Evolutionary conservation across 2,113 vertebrate species (phyloP), one percentile per base, ranked within the genome.

Genomic region (Elachura formosa): DNA sequence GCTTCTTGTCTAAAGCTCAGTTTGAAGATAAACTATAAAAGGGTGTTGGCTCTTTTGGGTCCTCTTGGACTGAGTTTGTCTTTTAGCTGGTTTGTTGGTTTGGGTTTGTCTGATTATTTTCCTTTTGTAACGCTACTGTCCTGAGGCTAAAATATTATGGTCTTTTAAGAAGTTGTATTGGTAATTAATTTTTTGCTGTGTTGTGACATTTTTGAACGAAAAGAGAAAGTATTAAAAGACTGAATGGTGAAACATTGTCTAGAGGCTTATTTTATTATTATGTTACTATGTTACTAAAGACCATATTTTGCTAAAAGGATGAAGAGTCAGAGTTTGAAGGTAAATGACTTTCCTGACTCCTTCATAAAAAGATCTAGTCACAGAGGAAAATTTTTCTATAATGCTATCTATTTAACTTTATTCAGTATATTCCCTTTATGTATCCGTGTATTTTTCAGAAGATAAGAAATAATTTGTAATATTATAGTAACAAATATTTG

Each of bases 11-110:
- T 94, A 38, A 29, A 92, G 55, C 67, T 71, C 48, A 77, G 25
- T 77, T 87, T 91, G 19, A 43, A 94, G 43, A 87, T 59, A 86
- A 94, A 55, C 52, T 93, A 46, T 33, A 49, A 89, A 93, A 87
- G 14, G 11, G 10, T 66, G 21, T 36, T 91, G 41, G 4, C 28
- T 59, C 25, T 45, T 87, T 87, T 72, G 54, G 10, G 9, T 83
- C 33, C 73, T 92, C 31, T 54, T 92, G 58, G 15, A 59, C 71
- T 92, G 88, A 24, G 18, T 33, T 55, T 25, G 10, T 11, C 25
- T 71, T 54, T 36, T 25, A 31, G 13, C 62, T 83, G 28, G 3
- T 28, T 80, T 55, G 3, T 40, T 48, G 12, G 12, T 87, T 54
- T 0, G 1, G 2, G 11, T 40, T 46, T 38, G 10, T 36, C 58